Conservation (phyloP, 2,113 vertebrate genomes). For the Polypterus bichir region DNA sequence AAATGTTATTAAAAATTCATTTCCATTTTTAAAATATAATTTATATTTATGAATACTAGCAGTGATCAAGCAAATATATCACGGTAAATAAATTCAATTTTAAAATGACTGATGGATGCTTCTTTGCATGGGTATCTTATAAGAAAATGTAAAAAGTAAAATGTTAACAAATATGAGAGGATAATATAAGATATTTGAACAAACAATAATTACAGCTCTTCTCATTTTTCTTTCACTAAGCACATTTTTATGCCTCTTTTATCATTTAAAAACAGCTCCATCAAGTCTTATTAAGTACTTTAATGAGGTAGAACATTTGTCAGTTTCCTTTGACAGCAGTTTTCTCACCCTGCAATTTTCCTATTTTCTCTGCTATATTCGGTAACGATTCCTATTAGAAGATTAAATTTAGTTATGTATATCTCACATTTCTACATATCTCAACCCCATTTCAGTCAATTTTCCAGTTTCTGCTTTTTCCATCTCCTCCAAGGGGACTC, state of each 20-base stretch:
- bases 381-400: conserved; percentile 18
- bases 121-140: too few relatives aligned
- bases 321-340: conserved; percentile 7
- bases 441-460: conserved; percentile 68
- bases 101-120: too few relatives aligned
- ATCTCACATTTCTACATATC: conserved; percentile 46
- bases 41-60: too few relatives aligned
- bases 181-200: too few relatives aligned
- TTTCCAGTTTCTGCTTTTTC: conserved; percentile 63
- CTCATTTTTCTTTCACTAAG: neutral
- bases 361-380: conserved; percentile 7
- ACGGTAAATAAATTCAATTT: too few relatives aligned
- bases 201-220: too few relatives aligned
- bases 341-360: neutral
- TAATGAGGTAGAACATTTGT: conserved; percentile 10
- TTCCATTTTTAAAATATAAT: too few relatives aligned
- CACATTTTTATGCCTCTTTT: neutral
- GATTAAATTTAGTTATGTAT: conserved; percentile 20
- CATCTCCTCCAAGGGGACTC: conserved; percentile 48
- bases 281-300: neutral
- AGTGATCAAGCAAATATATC: too few relatives aligned
- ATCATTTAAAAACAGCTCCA: conserved; percentile 7
- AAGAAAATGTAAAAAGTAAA: too few relatives aligned
- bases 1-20: too few relatives aligned
- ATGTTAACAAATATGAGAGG: too few relatives aligned